These are phyloP conservation scores for Hemibagrus wyckioides DNA, from an alignment of 2,113 vertebrate genomes.

Conservation along the genomic window DNA sequence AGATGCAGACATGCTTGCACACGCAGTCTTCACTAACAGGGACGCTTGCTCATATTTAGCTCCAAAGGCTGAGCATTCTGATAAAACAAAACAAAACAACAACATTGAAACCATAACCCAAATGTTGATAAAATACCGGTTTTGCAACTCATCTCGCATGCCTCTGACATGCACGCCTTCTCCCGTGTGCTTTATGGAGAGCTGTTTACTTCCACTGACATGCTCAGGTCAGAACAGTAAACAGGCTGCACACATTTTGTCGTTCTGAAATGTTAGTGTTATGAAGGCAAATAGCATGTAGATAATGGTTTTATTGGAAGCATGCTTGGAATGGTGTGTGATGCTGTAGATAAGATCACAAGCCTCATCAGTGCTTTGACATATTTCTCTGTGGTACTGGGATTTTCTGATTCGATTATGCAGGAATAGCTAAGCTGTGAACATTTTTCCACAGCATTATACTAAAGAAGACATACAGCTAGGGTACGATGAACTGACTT, in stretches of 20 bases:
- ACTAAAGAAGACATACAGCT: background rate
- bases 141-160: background rate
- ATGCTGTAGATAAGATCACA: background rate
- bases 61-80: background rate
- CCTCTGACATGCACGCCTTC: background rate
- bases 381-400: background rate
- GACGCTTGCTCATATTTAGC: conserved; percentile 2
- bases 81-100: too few relatives aligned
- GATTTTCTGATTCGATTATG: background rate
- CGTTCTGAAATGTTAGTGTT: background rate
- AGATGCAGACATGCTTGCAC: conserved; percentile 41
- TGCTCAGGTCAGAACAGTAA: background rate
- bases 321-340: background rate
- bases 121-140: conserved; percentile 5
- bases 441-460: background rate
- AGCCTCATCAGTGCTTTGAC: background rate
- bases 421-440: background rate
- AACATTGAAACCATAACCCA: conserved; percentile 33
- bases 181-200: background rate
- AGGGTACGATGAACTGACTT: background rate
- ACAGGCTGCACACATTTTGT: background rate
- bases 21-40: background rate
- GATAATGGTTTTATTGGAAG: background rate
- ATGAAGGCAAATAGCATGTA: background rate
- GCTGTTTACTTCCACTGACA: background rate